Evolutionary conservation across 2,888 invertebrate genomes (phyloP), one percentile per base, ranked within the genome.

Genomic region (Hyppa rectilinea): DNA sequence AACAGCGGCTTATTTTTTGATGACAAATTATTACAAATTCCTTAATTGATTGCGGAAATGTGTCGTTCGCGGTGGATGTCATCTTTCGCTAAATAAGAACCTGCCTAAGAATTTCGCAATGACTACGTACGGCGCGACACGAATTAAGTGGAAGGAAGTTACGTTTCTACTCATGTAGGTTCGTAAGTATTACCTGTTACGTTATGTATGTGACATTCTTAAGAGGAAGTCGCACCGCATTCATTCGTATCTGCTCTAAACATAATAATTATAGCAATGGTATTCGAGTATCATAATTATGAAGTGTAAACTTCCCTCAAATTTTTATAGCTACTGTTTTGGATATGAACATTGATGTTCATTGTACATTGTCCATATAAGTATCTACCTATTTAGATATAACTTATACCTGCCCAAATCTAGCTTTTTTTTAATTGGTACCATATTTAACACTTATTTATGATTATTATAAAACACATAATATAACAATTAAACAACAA

Each of bases 101-200:
- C 45, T 40, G 62, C 49, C 38, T 72, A 66, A 66, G 43, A 50
- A 60, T 77, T 77, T 63, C 29, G 76, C 34, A 72, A 72, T 78
- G 34, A 55, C 34, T 53, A 55, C 63, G 45, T 76, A 52, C 59
- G 40, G 23, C 53, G 31, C 49, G 26, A 62, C 62, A 47, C 34
- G 23, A 72, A 63, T 66, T 78, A 63, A 66, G 66, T 77, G 62
- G 78, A 72, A 78, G 76, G 78, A 71, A 66, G 76, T 77, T 59
- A 63, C 63, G 63, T 82, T 68, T 52, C 58, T 60, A 52, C 29
- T 34, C 14, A 14, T 61, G 45, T 47, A 23, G 7, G 12, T 38
- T 56, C 17, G 10, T 29, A 36, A 40, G 56, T 61, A 60, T 64
- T 76, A 70, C 55, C 45, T 70, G n/a, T 31, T 49, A 71, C 61